phyloP scores from a whole-genome alignment of 2,113 vertebrate genomes.

The Anoplopoma fimbria region DNA sequence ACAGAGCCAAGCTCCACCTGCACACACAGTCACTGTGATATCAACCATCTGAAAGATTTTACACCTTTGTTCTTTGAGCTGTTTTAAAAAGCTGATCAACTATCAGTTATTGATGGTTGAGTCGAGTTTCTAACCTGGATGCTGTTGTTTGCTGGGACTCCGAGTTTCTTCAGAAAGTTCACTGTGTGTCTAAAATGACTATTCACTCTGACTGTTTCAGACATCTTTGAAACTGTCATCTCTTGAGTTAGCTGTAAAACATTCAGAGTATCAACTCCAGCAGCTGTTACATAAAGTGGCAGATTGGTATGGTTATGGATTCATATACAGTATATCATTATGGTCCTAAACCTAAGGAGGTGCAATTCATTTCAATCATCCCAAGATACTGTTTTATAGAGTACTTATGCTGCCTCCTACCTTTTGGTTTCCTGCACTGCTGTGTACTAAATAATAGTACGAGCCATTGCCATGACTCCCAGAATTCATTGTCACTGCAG shows the following conservation, averaged over 20 bases:
- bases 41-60: not conserved
- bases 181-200: conserved; percentile 82
- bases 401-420: conserved; percentile 62
- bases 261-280: not conserved
- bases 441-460: conserved; percentile 63
- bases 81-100: not conserved
- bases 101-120: not conserved
- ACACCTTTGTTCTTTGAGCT: not conserved
- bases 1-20: conserved; percentile 77
- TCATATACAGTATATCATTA: not conserved
- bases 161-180: conserved; percentile 71
- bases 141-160: conserved; percentile 78
- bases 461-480: conserved; percentile 55
- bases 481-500: conserved; percentile 69
- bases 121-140: conserved; percentile 76
- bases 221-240: conserved; percentile 67
- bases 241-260: conserved; percentile 82
- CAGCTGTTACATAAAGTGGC: not conserved
- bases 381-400: not conserved
- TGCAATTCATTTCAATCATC: not conserved
- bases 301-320: not conserved
- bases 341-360: not conserved
- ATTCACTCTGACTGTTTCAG: conserved; percentile 66
- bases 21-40: not conserved
- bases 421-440: conserved; percentile 79